Evolutionary conservation across 2,797 vertebrate species (phyloP).

Genomic region (Aeoliscus strigatus): DNA sequence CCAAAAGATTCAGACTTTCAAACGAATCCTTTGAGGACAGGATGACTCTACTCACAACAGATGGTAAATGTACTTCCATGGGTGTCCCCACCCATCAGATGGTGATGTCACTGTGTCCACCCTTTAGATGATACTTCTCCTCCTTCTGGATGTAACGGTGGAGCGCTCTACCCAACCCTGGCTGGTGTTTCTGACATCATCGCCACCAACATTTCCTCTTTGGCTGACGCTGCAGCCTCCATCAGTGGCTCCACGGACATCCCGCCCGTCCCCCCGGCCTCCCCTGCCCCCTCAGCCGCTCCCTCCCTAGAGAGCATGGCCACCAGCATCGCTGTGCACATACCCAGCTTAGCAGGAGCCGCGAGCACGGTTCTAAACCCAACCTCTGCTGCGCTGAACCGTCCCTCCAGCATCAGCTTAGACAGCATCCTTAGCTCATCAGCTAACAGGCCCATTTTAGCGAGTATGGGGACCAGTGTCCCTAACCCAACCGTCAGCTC

Average conservation of each 20-base stretch:
- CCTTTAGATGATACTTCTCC: slow-evolving; percentile 29
- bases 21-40: too few relatives aligned
- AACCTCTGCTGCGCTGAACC: neutral
- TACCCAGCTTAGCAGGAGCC: slow-evolving; percentile 39
- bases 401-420: slow-evolving; percentile 2
- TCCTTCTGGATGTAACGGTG: neutral
- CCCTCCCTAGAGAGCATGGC: slow-evolving; percentile 19
- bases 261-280: neutral
- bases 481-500: slow-evolving; percentile 15
- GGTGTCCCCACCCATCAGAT: too few relatives aligned
- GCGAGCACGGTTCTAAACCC: slow-evolving; percentile 18
- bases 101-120: slow-evolving; percentile 20
- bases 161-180: slow-evolving; percentile 12
- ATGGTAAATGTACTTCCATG: too few relatives aligned
- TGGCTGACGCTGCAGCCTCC: slow-evolving; percentile 16
- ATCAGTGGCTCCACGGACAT: slow-evolving; percentile 7
- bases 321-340: slow-evolving; percentile 15
- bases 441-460: slow-evolving; percentile 40
- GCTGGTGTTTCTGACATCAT: slow-evolving; percentile 32
- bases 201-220: slow-evolving; percentile 32
- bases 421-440: slow-evolving; percentile 36
- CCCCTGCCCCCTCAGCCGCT: neutral
- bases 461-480: slow-evolving; percentile 7
- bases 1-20: too few relatives aligned
- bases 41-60: too few relatives aligned